phyloP scores from a whole-genome alignment of 1,140 invertebrate species.

The Drosophila pseudoobscura region DNA sequence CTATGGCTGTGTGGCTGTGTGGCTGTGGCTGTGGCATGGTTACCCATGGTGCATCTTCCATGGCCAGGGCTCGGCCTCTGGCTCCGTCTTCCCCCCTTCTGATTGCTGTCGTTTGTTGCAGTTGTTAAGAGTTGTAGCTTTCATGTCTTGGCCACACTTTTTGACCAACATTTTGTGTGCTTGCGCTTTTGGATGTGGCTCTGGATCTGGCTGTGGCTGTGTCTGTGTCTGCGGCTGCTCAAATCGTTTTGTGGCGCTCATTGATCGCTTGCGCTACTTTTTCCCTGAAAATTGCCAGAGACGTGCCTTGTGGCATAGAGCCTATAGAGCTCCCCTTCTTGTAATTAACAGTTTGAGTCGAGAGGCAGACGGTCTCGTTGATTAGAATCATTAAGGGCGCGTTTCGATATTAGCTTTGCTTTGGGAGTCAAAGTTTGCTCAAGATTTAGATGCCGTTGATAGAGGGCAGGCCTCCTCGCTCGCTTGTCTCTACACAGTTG shows the following conservation, averaged over 20 bases:
- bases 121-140: constrained; percentile 82
- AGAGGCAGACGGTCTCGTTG: constrained; percentile 55
- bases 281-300: constrained; percentile 67
- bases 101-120: constrained; percentile 79
- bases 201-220: constrained; percentile 11
- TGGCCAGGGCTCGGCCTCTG: constrained; percentile 9
- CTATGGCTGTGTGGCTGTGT: constrained; percentile 30
- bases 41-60: constrained; percentile 32
- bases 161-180: constrained; percentile 79
- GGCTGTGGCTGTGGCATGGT: neutral
- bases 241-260: constrained; percentile 69
- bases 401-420: constrained; percentile 56
- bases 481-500: constrained; percentile 27
- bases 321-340: constrained; percentile 30
- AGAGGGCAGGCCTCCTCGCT: constrained; percentile 12
- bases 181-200: constrained; percentile 26
- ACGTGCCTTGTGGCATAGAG: constrained; percentile 51
- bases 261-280: constrained; percentile 76
- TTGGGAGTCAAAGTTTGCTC: constrained; percentile 24
- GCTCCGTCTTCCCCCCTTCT: constrained; percentile 28
- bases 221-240: constrained; percentile 25
- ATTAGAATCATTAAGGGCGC: constrained; percentile 79
- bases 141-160: constrained; percentile 82
- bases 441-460: constrained; percentile 28
- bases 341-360: constrained; percentile 75